Conservation (phyloP, 2,113 vertebrate species). For the Thinocorus orbignyianus region DNA sequence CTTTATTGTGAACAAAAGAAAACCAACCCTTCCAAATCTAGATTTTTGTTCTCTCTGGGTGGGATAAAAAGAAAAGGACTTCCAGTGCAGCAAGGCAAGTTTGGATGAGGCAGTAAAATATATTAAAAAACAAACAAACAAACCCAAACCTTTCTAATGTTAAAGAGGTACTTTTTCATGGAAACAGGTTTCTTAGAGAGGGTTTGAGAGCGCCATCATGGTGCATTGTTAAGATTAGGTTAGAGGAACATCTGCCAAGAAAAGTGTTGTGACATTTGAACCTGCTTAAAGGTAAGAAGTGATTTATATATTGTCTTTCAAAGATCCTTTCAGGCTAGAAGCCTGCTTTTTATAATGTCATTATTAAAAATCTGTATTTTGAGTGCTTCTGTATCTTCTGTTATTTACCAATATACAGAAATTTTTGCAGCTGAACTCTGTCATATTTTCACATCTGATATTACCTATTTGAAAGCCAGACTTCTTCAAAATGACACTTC, state of each 20-base stretch:
- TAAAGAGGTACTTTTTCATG: rapidly evolving
- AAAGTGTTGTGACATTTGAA: neutral
- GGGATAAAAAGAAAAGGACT: neutral
- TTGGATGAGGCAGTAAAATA: neutral
- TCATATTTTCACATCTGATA: too few relatives aligned
- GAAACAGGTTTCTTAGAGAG: neutral
- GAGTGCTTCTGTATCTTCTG: neutral
- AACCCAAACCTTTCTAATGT: neutral
- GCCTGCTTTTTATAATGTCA: neutral
- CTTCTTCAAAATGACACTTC: too few relatives aligned
- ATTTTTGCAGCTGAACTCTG: neutral
- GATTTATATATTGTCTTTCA: neutral
- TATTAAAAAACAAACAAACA: neutral
- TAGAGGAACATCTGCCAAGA: neutral
- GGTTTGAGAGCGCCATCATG: rapidly evolving
- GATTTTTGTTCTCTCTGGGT: neutral
- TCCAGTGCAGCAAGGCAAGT: neutral
- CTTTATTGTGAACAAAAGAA: neutral
- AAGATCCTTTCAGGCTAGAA: neutral
- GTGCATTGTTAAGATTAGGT: neutral
- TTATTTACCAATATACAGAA: neutral
- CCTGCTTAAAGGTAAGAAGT: neutral
- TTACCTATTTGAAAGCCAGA: too few relatives aligned
- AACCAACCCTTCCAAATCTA: neutral
- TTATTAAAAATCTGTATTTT: neutral